These are phyloP conservation scores for Pangasius mekongensis DNA, from an alignment of 2,797 vertebrate genomes.

Conservation along the genomic window DNA sequence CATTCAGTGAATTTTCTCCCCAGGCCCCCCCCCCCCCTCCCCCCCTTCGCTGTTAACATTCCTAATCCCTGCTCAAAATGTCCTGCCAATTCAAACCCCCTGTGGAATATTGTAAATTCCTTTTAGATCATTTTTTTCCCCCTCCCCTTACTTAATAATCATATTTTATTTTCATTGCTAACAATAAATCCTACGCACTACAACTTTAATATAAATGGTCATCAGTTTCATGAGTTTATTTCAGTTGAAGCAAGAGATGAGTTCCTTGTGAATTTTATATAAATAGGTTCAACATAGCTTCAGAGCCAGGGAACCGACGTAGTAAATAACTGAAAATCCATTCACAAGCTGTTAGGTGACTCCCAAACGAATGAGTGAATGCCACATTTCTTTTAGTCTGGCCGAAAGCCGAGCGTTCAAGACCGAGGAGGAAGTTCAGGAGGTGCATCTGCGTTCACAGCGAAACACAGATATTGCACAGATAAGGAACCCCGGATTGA, in stretches of 20 bases:
- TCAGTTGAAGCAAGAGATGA: neutral
- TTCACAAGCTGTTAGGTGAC: too few species aligned
- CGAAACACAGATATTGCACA: conserved; percentile 43
- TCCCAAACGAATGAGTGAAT: neutral
- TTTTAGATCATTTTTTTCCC: neutral
- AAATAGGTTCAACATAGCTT: neutral
- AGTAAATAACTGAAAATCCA: too few species aligned
- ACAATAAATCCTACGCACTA: neutral
- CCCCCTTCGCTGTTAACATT: neutral
- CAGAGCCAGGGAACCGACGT: neutral
- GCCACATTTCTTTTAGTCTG: neutral
- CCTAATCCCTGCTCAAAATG: neutral
- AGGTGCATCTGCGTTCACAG: neutral
- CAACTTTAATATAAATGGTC: neutral
- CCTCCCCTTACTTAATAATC: neutral
- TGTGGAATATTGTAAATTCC: neutral
- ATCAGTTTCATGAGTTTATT: neutral
- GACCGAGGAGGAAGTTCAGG: conserved; percentile 18
- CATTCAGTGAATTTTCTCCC: neutral
- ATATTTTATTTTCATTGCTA: neutral
- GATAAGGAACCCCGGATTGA: conserved; percentile 32
- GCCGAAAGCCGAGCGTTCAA: neutral
- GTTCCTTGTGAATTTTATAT: neutral
- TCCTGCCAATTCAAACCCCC: neutral
- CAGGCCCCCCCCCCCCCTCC: neutral